Evolutionary conservation across 2,888 invertebrate species (phyloP).

Genomic region (Athalia rosae): DNA sequence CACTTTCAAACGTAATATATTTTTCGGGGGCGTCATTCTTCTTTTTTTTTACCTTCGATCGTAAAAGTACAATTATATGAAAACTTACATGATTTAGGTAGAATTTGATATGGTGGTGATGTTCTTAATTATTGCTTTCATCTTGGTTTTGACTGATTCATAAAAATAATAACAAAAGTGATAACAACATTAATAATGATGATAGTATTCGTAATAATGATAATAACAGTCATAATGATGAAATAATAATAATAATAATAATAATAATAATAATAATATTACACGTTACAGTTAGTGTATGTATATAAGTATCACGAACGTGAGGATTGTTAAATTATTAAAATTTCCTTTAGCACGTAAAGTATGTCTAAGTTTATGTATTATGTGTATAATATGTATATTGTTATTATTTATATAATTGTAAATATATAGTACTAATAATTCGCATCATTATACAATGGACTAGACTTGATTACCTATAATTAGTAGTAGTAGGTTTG

Average conservation of each 20-base stretch:
- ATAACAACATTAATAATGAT: too few relatives aligned
- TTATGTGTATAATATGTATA: constrained; percentile 48
- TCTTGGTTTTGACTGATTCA: too few relatives aligned
- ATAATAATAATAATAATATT: not conserved
- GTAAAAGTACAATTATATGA: too few relatives aligned
- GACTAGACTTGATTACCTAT: constrained; percentile 73
- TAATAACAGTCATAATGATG: constrained; percentile 49
- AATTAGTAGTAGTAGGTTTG: constrained; percentile 64
- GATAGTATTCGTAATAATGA: constrained; percentile 56
- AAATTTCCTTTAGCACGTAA: not conserved
- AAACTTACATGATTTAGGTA: too few relatives aligned
- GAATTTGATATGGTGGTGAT: too few relatives aligned
- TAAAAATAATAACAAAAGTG: too few relatives aligned
- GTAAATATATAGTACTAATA: constrained; percentile 56
- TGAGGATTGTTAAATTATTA: constrained; percentile 15
- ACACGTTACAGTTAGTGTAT: not conserved
- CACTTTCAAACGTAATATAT: too few relatives aligned
- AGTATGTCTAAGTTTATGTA: too few relatives aligned
- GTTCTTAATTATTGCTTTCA: too few relatives aligned
- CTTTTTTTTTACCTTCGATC: too few relatives aligned
- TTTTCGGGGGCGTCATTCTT: too few relatives aligned
- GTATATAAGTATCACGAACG: constrained; percentile 33
- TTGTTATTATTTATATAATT: too few relatives aligned
- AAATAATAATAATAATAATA: constrained; percentile 52
- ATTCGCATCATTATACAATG: constrained; percentile 70